Evolutionary conservation across 2,888 invertebrate species (phyloP), one percentile per base, ranked within the genome.

Genomic region (Trisateles emortualis): DNA sequence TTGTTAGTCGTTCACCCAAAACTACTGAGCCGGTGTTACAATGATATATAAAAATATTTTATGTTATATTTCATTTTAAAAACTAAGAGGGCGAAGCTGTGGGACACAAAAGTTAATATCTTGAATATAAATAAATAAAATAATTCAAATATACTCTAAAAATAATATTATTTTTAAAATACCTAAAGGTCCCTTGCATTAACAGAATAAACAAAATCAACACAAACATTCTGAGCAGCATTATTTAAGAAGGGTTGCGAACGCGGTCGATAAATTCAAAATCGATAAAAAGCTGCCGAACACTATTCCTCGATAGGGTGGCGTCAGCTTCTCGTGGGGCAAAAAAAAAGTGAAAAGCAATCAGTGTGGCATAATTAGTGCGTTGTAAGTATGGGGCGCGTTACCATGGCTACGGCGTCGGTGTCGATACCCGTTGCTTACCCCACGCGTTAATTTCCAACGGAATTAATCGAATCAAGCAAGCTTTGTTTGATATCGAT

Each of bases 351-450:
- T 88, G 86, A 89, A 92, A 92, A 91, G 92, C 92, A 92, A 92
- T 92, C 92, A 92, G 89, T 91, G 92, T 89, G 90, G 90, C 88
- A 91, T 92, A 92, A 92, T 92, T 92, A 92, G 92, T 92, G 91
- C 86, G 90, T 90, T 86, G 90, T 88, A 85, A 88, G 90, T 91
- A 90, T 92, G 86, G 92, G 92, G 92, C 88, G 90, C 79, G 92
- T 92, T 84, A 78, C 83, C 83, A 88, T 89, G 81, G 83, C 76
- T 70, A 92, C 91, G 72, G 89, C 90, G 85, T 89, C 86, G 76
- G 75, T 85, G 86, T 81, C 84, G 84, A 87, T 90, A 87, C 88
- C 85, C 87, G 78, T 81, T 87, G 87, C 88, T 88, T 87, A 84
- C 88, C 85, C 88, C 78, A 69, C 82, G 90, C 83, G 90, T 90